Percentiles rank a stretch among this genome's conserved stretches.
Evolutionary conservation across 2,888 invertebrate genomes (phyloP).

Genomic region (Gari tellinella): DNA sequence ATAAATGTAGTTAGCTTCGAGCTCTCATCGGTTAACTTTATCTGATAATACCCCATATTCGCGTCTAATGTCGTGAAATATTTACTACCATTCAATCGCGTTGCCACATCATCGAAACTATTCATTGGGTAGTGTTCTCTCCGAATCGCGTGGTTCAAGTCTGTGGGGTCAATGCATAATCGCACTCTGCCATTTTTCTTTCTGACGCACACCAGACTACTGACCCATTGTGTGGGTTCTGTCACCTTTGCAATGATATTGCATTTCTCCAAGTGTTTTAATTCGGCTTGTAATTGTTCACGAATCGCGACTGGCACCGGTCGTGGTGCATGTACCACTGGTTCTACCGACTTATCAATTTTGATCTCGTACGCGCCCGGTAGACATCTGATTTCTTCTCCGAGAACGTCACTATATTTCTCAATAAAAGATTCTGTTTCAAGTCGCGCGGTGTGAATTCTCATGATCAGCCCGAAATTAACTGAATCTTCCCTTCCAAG

Average conservation of each 20-base stretch:
- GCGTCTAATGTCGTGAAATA: conserved; percentile 57
- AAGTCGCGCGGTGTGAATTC: conserved; percentile 18
- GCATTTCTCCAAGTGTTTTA: conserved; percentile 13
- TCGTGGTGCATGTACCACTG: conserved; percentile 15
- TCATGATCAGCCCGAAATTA: too few relatives aligned
- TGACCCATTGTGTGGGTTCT: conserved; percentile 33
- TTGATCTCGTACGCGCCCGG: conserved; percentile 35
- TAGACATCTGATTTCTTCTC: conserved; percentile 23
- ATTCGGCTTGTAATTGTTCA: conserved; percentile 31
- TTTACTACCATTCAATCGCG: conserved; percentile 38
- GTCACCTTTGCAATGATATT: conserved; percentile 10
- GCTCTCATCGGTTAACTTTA: too few relatives aligned
- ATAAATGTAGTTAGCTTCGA: too few relatives aligned
- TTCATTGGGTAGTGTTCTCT: conserved; percentile 25
- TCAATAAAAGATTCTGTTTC: conserved; percentile 4
- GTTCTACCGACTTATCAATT: conserved; percentile 2
- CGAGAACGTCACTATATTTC: conserved; percentile 16
- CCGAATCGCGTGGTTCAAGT: conserved; percentile 12
- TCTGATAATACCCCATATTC: conserved; percentile 53
- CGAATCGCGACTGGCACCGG: conserved; percentile 29
- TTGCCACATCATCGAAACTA: too few relatives aligned
- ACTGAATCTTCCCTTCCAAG: conserved; percentile 27
- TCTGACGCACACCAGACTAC: conserved; percentile 31
- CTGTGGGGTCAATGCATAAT: conserved; percentile 23
- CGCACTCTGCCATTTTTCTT: conserved; percentile 20